Conservation (phyloP, 2,113 vertebrate species). For the Arvicanthis niloticus region DNA sequence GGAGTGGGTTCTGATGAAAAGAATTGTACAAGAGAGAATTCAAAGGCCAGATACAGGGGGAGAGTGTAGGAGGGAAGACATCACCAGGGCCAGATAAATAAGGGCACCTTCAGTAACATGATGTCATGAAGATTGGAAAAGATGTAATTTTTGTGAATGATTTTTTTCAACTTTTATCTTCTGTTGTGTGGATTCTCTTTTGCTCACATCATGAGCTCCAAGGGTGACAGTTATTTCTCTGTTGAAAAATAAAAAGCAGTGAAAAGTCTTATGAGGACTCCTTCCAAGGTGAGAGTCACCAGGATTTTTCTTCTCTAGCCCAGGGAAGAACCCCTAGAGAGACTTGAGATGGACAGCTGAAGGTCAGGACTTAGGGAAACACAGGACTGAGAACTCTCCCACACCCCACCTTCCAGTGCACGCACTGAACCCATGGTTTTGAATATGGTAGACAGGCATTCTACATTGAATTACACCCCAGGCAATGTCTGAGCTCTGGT, state of each 20-base stretch:
- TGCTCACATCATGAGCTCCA: conserved; percentile 48
- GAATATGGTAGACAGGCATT: neutral
- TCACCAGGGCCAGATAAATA: neutral
- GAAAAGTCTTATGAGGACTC: neutral
- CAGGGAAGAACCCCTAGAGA: neutral
- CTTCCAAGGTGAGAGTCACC: neutral
- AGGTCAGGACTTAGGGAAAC: neutral
- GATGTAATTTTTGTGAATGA: conserved; percentile 25
- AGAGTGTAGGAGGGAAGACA: neutral
- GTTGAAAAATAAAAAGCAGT: neutral
- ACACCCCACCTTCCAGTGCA: neutral
- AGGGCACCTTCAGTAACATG: conserved; percentile 63
- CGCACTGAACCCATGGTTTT: neutral
- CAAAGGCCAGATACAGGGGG: neutral
- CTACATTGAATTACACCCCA: neutral
- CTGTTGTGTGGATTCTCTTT: conserved; percentile 46
- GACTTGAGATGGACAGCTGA: neutral
- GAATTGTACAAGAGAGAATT: neutral
- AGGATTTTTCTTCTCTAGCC: neutral
- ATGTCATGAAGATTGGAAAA: neutral
- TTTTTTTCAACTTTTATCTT: neutral
- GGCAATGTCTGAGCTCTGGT: neutral
- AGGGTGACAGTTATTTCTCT: conserved; percentile 54
- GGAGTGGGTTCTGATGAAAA: neutral
- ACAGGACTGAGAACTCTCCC: too few species aligned